Percentiles rank a stretch among this genome's conserved stretches.
Evolutionary conservation across 2,797 vertebrate species (phyloP).

Genomic region (Acrocephalus scirpaceus): DNA sequence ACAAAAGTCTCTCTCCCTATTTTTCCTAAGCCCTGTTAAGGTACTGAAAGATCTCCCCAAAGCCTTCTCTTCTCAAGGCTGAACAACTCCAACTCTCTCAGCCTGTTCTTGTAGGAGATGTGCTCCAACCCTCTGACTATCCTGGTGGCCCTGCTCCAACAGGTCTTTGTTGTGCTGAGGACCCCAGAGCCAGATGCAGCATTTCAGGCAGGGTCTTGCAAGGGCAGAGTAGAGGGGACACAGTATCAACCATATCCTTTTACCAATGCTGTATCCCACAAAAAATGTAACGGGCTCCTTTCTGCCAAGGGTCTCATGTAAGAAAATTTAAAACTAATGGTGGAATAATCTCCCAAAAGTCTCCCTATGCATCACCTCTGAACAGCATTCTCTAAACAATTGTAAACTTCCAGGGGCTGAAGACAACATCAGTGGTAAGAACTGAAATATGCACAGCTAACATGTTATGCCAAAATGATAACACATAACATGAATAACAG

Average conservation of each 20-base stretch:
- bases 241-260: neutral
- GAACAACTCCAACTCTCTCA: neutral
- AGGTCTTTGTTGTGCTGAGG: neutral
- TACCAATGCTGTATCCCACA: neutral
- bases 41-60: neutral
- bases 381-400: neutral
- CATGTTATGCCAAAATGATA: neutral
- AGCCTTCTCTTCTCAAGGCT: neutral
- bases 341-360: neutral
- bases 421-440: neutral
- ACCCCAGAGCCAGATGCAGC: neutral
- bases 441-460: neutral
- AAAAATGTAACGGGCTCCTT: neutral
- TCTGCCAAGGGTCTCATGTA: neutral
- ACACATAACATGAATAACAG: neutral
- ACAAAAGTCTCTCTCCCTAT: neutral
- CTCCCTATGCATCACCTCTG: accelerated
- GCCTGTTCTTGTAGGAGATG: neutral
- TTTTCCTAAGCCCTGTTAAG: neutral
- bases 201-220: accelerated
- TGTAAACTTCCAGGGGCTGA: neutral
- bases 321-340: neutral
- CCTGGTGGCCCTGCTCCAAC: neutral
- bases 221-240: neutral
- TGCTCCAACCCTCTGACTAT: neutral